Base-by-base conservation (phyloP, 1,140 invertebrate species). In the Zaprionus vittiger region DNA sequence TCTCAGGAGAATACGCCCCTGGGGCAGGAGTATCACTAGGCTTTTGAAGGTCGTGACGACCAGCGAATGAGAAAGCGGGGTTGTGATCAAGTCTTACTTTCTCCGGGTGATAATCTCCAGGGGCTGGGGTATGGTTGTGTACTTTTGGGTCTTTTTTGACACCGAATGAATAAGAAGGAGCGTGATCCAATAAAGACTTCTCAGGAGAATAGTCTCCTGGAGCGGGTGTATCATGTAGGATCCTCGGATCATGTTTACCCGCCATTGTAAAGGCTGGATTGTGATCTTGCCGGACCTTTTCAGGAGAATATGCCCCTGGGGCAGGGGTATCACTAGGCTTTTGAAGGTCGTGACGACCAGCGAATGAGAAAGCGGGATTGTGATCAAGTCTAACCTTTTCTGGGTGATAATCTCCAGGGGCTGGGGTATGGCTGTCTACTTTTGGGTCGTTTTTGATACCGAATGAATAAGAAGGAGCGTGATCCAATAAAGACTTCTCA, bases 121-220 rank as follows among this genome's bases (percentile, higher is more conserved):
- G 94, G 14, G 93, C 96, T 74, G 95, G 95, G 1, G 95, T 96
- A 34, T 95, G 93, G 83, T 96, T 96, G 5, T 93, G 81, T 37
- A 63, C 37, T 9, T 75, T 70, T 0, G 54, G 17, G n/a, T 95
- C 76, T 92, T 79, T 67, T 81, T 94, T 94, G 3, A 93, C 91
- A 61, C 60, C 76, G 17, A 78, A 64, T 0, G 93, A 93, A 71
- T 94, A 95, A 65, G 94, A 93, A n/a, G 94, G 94, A 66, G 93
- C 77, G 41, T 83, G 93, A 44, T 93, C 47, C 4, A 47, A 17
- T 0, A 95, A 94, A 22, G 94, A 94, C 81, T 95, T 95, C 81
- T 97, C 96, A 1, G 96, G 96, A 93, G 95, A 94, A 93, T 98
- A 95, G 91, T 95, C 94, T 83, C 97, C 94, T 80, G 97, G 94